Percentiles rank a stretch among this genome's conserved stretches.
phyloP scores from a whole-genome alignment of 2,113 vertebrate species.

The Amblyopsis rosae region DNA sequence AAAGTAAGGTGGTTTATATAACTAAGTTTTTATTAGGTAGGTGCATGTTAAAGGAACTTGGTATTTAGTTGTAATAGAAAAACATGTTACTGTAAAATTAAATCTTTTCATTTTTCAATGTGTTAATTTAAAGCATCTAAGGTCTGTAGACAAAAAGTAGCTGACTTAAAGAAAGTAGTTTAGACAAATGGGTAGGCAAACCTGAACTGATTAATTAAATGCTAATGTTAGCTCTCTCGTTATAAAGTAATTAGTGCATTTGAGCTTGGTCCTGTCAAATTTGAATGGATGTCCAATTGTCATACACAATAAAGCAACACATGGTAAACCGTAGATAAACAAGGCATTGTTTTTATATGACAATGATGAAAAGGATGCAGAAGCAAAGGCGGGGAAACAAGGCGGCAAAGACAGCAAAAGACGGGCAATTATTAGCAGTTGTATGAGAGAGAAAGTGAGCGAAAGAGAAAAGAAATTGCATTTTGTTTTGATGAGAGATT shows the following conservation, averaged over 20 bases:
- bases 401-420: neutral
- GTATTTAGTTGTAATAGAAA: too few species aligned
- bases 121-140: neutral
- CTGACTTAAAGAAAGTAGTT: neutral
- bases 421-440: neutral
- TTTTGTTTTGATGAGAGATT: constrained; percentile 9
- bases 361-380: constrained; percentile 8
- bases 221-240: neutral
- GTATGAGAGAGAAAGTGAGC: neutral
- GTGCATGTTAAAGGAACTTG: too few species aligned
- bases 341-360: neutral
- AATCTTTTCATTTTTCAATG: neutral
- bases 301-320: constrained; percentile 1
- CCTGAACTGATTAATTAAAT: neutral
- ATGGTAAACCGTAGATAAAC: constrained; percentile 6
- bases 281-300: constrained; percentile 1
- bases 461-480: neutral
- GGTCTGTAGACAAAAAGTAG: neutral
- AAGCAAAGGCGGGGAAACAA: neutral
- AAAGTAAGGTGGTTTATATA: too few species aligned
- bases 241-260: neutral
- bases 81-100: too few species aligned
- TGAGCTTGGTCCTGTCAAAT: neutral
- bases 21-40: too few species aligned
- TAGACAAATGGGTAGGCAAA: neutral